Evolutionary conservation across 2,797 vertebrate genomes (phyloP), one percentile per base, ranked within the genome.

Genomic region (Xenentodon cancila): DNA sequence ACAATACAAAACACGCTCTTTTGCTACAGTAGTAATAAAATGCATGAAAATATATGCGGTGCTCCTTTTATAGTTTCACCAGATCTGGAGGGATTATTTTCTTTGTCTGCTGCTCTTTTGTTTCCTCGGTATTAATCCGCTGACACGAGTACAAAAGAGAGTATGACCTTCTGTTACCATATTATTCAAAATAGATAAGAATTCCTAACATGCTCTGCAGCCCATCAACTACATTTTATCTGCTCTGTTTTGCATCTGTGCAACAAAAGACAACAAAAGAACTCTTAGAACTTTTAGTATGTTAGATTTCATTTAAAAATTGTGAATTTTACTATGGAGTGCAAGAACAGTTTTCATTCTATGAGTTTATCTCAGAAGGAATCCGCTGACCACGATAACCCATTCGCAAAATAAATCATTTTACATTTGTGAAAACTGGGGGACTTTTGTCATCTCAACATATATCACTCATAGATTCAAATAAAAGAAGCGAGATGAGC

Each of bases 41-140:
- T 4, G 9, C 1, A 19, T 19, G 17, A 57, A 68, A 75, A 62
- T 4, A 9, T 1, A 19, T n/a, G 17, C 71, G 7, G 11, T 57
- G 67, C 45, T 63, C 19, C 6, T 80, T 78, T 68, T 32, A 60
- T 37, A 47, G 46, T 40, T 48, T 48, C 20, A 52, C 27, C 5
- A 12, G 67, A 53, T 67, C 56, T 44, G 21, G 6, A 0, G 50
- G 65, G 71, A 80, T 82, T 64, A 59, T 51, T 70, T 49, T 64
- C 64, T 67, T 60, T 72, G 49, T 73, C 64, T 27, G 46, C 43
- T 3, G 2, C 16, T 71, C 66, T 74, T 71, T 84, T 78, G 76
- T 84, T 79, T 64, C 61, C 64, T 42, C 17, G 19, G 4, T 59
- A 67, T 78, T 82, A 62, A 74, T 64, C 68, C 48, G 5, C 61